Evolutionary conservation across 2,888 invertebrate species (phyloP).

Genomic region (Ennomos fuscantarius): DNA sequence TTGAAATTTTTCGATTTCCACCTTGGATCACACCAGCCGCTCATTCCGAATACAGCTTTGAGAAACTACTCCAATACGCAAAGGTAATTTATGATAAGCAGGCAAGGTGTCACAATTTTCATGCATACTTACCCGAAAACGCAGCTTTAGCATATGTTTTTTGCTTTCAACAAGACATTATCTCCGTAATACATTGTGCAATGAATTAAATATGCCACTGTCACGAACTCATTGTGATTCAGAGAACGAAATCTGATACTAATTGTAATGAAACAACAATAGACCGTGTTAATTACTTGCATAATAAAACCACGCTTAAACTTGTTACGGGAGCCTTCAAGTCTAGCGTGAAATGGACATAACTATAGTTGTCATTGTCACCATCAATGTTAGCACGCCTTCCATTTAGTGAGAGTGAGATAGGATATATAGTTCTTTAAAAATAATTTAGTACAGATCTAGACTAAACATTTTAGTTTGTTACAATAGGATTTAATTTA

Average conservation of each 20-base stretch:
- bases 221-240: constrained; percentile 52
- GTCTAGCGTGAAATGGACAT: constrained; percentile 3
- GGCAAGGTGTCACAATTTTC: background rate
- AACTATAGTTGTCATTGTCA: background rate
- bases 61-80: too few relatives aligned
- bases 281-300: constrained; percentile 42
- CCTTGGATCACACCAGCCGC: too few relatives aligned
- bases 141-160: background rate
- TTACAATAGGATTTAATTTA: too few relatives aligned
- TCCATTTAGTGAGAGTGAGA: background rate
- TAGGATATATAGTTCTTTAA: background rate
- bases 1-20: too few relatives aligned
- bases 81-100: too few relatives aligned
- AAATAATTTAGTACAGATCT: background rate
- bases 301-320: constrained; percentile 32
- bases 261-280: constrained; percentile 47
- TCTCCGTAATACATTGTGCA: constrained; percentile 49
- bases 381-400: background rate
- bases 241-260: constrained; percentile 44
- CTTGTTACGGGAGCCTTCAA: constrained; percentile 24
- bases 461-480: too few relatives aligned
- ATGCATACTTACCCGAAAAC: background rate
- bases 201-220: constrained; percentile 49
- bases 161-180: constrained; percentile 21
- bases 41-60: too few relatives aligned